Evolutionary conservation across 2,888 invertebrate genomes (phyloP).

Genomic region (Orchestes rusci): DNA sequence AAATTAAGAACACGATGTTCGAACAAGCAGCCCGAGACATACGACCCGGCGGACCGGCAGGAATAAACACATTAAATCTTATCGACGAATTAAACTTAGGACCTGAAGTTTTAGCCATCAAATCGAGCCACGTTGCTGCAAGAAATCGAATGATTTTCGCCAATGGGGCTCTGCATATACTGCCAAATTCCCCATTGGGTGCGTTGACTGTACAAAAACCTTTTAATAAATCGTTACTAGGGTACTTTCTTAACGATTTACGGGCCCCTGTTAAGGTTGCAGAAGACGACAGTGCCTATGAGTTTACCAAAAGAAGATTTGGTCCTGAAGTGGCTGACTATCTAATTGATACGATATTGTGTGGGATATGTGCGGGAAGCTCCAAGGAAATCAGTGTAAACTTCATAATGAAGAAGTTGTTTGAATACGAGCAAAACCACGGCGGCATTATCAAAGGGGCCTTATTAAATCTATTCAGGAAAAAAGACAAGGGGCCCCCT

Average conservation of each 20-base stretch:
- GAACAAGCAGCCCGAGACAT: conserved; percentile 88
- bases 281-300: conserved; percentile 77
- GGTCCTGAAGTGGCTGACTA: conserved; percentile 81
- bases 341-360: conserved; percentile 77
- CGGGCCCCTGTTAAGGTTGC: conserved; percentile 42
- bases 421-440: conserved; percentile 74
- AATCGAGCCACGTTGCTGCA: conserved; percentile 58
- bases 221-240: conserved; percentile 67
- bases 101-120: conserved; percentile 56
- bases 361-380: conserved; percentile 92
- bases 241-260: conserved; percentile 60
- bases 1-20: conserved; percentile 61
- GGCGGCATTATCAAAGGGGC: conserved; percentile 73
- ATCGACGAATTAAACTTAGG: conserved; percentile 66
- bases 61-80: conserved; percentile 71
- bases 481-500: conserved; percentile 22
- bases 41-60: conserved; percentile 61
- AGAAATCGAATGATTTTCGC: conserved; percentile 77
- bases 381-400: conserved; percentile 81
- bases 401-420: conserved; percentile 70
- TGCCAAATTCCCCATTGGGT: conserved; percentile 63
- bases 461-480: conserved; percentile 47
- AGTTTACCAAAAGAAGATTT: conserved; percentile 71
- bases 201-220: conserved; percentile 64
- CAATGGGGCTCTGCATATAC: conserved; percentile 57